Evolutionary conservation across 2,797 vertebrate species (phyloP), one percentile per base, ranked within the genome.

Genomic region (Sebastiscus albofasciatus): DNA sequence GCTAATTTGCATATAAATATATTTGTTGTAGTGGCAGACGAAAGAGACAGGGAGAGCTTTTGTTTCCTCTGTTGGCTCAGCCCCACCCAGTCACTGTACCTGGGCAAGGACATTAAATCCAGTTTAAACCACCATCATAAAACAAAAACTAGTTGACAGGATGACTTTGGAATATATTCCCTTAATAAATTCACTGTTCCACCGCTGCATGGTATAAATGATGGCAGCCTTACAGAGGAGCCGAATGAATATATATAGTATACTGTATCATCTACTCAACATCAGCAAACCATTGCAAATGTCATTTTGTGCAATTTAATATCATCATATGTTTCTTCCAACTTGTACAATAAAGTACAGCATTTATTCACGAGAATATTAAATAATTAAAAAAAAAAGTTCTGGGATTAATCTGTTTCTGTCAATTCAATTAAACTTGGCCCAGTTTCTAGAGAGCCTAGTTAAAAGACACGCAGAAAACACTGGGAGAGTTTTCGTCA

Each of bases 1-100:
- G 31, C 34, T 75, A 58, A 85, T 91, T 87, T 91, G 70, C 82
- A 88, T 88, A 70, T 69, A 86, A 71, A 82, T 86, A 85, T 83
- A 69, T 90, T 82, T 85, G 66, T 75, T 18, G 1, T 42, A 49
- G 74, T 61, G 78, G 72, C 56, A 67, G 67, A 62, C 1, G 4
- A 46, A 36, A 68, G 39, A 42, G 39, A 42, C 14, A 42, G 22
- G 55, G 10, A 80, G 60, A 55, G 34, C 49, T 58, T 87, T 84
- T 79, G 58, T 87, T 78, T 80, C 67, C 49, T 74, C 24, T 67
- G 33, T 64, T 59, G 59, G 72, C 49, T 87, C 79, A 83, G 55
- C 33, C 61, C 20, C 11, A 60, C n/a, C 49, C 36, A 68, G 66
- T 66, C 67, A 5, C 49, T 56, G 56, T 26, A 82, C 73, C 72